These are phyloP conservation scores for Deilephila elpenor DNA, from an alignment of 2,888 invertebrate species.

Conservation along the genomic window DNA sequence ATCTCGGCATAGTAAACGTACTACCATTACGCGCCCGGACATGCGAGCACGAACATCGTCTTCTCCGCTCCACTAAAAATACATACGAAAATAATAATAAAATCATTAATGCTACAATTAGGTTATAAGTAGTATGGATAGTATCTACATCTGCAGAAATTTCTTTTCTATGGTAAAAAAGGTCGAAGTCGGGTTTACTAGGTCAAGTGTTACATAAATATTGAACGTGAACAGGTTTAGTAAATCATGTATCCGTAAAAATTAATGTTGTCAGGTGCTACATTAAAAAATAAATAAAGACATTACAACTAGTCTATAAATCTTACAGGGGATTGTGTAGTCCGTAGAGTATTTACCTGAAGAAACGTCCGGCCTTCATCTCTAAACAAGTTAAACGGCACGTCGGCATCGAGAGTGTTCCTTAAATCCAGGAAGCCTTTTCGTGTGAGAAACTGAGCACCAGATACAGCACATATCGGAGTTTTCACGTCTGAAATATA, in stretches of 20 bases:
- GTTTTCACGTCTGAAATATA: conserved; percentile 87
- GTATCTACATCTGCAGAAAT: no score
- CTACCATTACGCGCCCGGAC: conserved; percentile 92
- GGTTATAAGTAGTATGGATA: no score
- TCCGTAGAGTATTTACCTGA: conserved; percentile 82
- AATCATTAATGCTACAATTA: conserved; percentile 25
- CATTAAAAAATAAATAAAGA: neutral
- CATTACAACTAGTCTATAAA: no score
- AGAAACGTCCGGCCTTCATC: conserved; percentile 93
- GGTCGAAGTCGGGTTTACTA: no score
- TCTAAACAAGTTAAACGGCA: conserved; percentile 91
- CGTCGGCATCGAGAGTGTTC: conserved; percentile 90
- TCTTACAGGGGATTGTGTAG: no score
- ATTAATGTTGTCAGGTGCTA: no score
- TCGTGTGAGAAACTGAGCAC: conserved; percentile 91
- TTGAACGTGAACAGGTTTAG: no score
- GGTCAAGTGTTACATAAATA: no score
- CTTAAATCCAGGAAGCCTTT: conserved; percentile 92
- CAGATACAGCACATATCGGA: conserved; percentile 93
- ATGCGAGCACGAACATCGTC: conserved; percentile 89
- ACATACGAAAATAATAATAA: conserved; percentile 45
- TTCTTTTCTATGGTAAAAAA: no score
- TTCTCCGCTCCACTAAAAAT: conserved; percentile 92
- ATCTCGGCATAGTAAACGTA: conserved; percentile 92
- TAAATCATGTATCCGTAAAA: no score